Base-by-base conservation (phyloP, 2,888 invertebrate genomes). In the Dynastes tityus region DNA sequence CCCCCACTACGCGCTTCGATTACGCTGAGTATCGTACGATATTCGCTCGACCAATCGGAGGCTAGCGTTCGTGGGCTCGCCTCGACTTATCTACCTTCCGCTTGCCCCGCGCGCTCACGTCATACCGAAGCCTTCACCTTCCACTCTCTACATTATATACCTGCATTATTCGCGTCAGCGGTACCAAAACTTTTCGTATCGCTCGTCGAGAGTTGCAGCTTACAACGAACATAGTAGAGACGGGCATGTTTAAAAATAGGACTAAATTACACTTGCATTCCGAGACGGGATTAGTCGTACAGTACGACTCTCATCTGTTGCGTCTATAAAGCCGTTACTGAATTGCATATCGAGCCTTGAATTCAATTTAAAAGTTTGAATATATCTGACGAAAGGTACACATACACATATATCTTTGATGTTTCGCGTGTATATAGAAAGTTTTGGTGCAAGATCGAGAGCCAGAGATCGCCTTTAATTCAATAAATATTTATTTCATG, bases 21-120 rank as follows among this genome's bases (percentile, higher is more conserved):
- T 80, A 80, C 81, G 81, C 82, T 82, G 81, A 82, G 83, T 82
- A 83, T 83, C 83, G 82, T 83, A 83, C 83, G 83, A 83, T 83
- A 81, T 79, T 80, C 79, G 81, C 80, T 65, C 55, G 78, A 67
- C 83, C 83, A 83, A 83, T 83, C 53, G 75, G 61, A 71, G 40
- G 27, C 37, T n/a, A 68, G 79, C 51, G 74, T 79, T 79, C 51
- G 83, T 83, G 83, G 83, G 83, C 83, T 83, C 83, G 83, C 80
- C 83, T 76, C 73, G 61, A 74, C 73, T 74, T 74, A 74, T 74
- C 45, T 78, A 75, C 51, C 16, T 81, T 75, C 73, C 68, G 76
- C 61, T 40, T 9, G 22, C 81, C 80, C 79, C 81, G 55, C 77
- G 37, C 13, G 37, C 61, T 16, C 16, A 81, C 81, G 81, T 81